Evolutionary conservation across 2,797 vertebrate genomes (phyloP), one percentile per base, ranked within the genome.

Genomic region (Galago senegalensis): DNA sequence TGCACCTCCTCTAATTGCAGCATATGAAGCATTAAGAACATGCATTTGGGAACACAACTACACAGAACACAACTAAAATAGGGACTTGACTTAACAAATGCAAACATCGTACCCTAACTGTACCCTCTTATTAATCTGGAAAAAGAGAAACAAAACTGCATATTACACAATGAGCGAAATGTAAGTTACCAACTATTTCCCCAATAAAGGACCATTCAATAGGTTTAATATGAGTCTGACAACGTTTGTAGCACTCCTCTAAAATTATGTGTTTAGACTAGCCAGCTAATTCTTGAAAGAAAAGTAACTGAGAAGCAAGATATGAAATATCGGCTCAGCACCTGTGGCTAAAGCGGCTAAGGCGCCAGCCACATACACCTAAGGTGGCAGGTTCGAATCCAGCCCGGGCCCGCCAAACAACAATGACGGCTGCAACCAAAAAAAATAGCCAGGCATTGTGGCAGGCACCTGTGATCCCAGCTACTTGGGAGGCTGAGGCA

Each of bases 11-110:
- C n/a, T 60, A 65, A 75, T 93, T 34, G 40, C 37, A 58, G 25
- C 6, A 81, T 67, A 61, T 76, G 80, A 75, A 87, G n/a, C 17
- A 43, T 4, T 79, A 87, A 94, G n/a, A 75, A 34, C 67, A 53
- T 37, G n/a, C 43, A 58, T 93, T 96, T 94, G 75, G 43, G 93
- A 96, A 75, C 63, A 86, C 82, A 94, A 43, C 60, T 84, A 14
- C 5, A 34, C n/a, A 79, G 87, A 58, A 60, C 20, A 61, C 27
- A 94, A 43, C 60, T 89, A 53, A 53, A 53, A 53, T 16, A 53
- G 49, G 49, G 49, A 53, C 49, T 53, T 53, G 14, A 53, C 49
- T 53, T 53, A 53, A 16, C 14, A 17, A 53, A 53, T 53, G 49
- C 49, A 53, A 53, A 53, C 49, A 16, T 53, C 14, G 14, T 53